Evolutionary conservation across 2,888 invertebrate species (phyloP), one percentile per base, ranked within the genome.

Genomic region (Mythimna impura): DNA sequence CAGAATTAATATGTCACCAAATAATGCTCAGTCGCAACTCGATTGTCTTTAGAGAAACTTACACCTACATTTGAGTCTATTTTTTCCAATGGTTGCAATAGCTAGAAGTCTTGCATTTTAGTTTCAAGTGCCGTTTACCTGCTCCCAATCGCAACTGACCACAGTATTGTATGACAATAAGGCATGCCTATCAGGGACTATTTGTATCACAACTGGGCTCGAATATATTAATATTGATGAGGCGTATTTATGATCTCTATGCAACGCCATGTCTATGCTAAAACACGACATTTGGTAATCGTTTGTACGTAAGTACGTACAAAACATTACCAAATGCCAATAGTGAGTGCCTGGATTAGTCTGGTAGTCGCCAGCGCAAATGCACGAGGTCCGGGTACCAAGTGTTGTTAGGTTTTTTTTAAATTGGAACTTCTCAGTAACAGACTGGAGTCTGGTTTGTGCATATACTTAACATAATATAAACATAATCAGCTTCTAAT

Each of bases 161-260:
- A 63, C 8, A 58, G 43, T 2, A 54, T 50, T 66, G 65, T 62
- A 47, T 57, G 36, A 55, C 25, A 67, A 60, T 30, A 68, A 43
- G 47, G 58, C 25, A 20, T 54, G 34, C 36, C 52, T 66, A 54
- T 62, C 67, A 54, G 57, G 61, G 62, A 80, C 62, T 20, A 65
- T 50, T 69, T n/a, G 17, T 69, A 66, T 58, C 65, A 20, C 25
- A 62, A 58, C 64, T n/a, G 47, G 14, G 40, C 36, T 52, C 57
- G 47, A 66, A 74, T 69, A 78, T 78, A 69, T 80, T 58, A 74
- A 80, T 80, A 73, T 65, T 61, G 34, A 79, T 80, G 64, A 36
- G 64, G 47, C 40, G 50, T 78, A 20, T 78, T 69, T 78, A 78
- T 57, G 75, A 74, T 63, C 20, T 68, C 22, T 7, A 36, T 57